A percentile compares a stretch with the other conserved stretches of the same genome.
phyloP scores from a whole-genome alignment of 2,888 invertebrate genomes.

The Agonum fuliginosum region DNA sequence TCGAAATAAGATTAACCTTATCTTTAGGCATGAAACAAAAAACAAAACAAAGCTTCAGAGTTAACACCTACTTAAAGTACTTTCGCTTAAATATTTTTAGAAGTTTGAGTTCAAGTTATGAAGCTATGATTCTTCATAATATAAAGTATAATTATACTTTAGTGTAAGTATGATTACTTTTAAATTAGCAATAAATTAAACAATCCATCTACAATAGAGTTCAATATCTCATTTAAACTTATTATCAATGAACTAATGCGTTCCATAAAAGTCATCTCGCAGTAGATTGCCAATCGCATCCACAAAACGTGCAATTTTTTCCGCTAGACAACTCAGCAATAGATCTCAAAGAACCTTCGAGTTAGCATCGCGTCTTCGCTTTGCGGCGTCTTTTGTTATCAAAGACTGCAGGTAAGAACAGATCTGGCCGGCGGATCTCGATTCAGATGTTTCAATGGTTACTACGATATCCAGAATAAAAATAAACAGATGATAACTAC shows the following conservation, averaged over 20 bases:
- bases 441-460: conserved; percentile 43
- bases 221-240: no score
- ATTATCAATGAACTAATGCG: not conserved
- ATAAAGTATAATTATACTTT: no score
- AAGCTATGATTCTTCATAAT: no score
- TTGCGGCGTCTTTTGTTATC: conserved; percentile 32
- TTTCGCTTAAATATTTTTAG: no score
- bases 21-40: no score
- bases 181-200: no score
- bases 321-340: not conserved
- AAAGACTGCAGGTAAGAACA: conserved; percentile 24
- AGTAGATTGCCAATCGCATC: not conserved
- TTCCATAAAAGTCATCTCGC: not conserved
- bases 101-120: no score
- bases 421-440: not conserved
- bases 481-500: conserved; percentile 12
- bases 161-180: no score
- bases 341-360: not conserved
- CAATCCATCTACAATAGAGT: no score
- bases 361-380: not conserved
- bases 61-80: no score
- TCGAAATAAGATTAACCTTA: no score
- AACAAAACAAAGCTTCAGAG: no score
- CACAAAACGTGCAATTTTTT: not conserved
- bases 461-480: not conserved